These are phyloP conservation scores for Aphelenchoides bicaudatus DNA, from an alignment of 2,888 invertebrate genomes.

Conservation along the genomic window DNA sequence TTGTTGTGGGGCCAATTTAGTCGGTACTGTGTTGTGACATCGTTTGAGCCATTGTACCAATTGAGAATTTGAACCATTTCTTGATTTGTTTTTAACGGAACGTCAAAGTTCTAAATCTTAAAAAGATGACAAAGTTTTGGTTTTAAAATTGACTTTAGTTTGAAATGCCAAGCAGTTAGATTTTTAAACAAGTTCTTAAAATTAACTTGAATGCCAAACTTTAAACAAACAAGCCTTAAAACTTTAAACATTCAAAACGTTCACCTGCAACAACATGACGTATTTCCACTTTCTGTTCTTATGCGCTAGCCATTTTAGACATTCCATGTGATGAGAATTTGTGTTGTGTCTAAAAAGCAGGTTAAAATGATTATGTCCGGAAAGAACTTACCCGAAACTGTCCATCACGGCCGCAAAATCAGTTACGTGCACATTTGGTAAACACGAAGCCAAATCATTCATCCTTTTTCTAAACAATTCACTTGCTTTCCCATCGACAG, in stretches of 20 bases:
- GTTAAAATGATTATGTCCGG: too few species aligned
- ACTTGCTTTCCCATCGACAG: neutral
- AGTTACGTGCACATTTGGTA: neutral
- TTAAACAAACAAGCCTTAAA: too few species aligned
- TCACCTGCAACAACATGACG: neutral
- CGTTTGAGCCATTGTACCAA: neutral
- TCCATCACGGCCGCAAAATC: neutral
- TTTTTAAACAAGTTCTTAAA: neutral
- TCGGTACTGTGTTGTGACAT: neutral
- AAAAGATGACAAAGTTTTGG: too few species aligned
- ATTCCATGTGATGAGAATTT: neutral
- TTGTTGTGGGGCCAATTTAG: neutral
- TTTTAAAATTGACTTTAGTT: too few species aligned
- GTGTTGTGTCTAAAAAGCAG: slow-evolving; percentile 1
- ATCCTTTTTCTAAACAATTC: neutral
- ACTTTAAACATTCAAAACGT: too few species aligned
- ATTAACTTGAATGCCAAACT: neutral
- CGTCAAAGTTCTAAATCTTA: neutral
- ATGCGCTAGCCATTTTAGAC: neutral
- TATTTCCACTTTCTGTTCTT: neutral
- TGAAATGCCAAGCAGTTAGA: too few species aligned
- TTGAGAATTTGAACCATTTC: neutral
- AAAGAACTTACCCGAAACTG: too few species aligned
- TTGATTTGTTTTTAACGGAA: neutral
- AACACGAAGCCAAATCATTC: neutral